Evolutionary conservation across 2,797 vertebrate genomes (phyloP).

Genomic region (Periparus ater): DNA sequence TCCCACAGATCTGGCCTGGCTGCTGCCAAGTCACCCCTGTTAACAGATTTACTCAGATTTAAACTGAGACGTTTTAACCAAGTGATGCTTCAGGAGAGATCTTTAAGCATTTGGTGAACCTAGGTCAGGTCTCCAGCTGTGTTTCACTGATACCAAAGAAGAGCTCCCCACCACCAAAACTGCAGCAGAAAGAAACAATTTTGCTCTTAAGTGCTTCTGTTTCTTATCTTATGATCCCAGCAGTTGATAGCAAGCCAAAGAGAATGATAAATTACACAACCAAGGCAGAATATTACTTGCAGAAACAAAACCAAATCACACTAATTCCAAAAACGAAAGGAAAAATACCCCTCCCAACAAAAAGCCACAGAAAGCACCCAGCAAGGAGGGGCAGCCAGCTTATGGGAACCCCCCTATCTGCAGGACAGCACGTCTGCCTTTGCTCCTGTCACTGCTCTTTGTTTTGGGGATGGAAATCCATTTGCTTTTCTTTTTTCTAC

Average conservation of each 20-base stretch:
- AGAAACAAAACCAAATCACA: conserved; percentile 1
- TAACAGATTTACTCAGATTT: background rate
- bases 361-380: background rate
- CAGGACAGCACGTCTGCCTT: background rate
- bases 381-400: background rate
- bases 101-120: background rate
- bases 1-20: background rate
- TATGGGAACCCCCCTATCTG: background rate
- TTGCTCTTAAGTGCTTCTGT: conserved; percentile 13
- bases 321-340: background rate
- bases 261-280: background rate
- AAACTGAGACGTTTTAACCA: background rate
- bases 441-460: background rate
- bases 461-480: background rate
- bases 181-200: conserved; percentile 3
- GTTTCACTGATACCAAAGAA: background rate
- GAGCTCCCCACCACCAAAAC: background rate
- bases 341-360: background rate
- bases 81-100: background rate
- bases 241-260: background rate
- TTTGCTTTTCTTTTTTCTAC: background rate
- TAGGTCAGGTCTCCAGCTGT: background rate
- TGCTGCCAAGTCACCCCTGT: background rate
- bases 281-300: background rate
- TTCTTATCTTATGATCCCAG: conserved; percentile 18